A percentile compares a stretch with the other conserved stretches of the same genome.
These are phyloP conservation scores for Athalia cordata DNA, from an alignment of 2,888 invertebrate genomes.

Conservation along the genomic window DNA sequence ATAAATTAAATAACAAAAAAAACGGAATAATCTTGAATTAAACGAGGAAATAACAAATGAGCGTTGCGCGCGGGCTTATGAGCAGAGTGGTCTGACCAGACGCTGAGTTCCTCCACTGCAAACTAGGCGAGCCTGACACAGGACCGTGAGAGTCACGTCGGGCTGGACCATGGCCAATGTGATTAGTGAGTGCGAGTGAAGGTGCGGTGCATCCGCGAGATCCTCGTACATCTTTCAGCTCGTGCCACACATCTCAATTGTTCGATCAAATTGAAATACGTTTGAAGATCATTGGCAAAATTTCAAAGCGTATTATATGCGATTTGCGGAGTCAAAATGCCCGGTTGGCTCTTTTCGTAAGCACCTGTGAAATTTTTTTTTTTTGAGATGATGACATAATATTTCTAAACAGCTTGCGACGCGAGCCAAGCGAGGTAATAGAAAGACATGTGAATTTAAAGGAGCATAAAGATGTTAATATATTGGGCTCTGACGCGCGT, in stretches of 20 bases:
- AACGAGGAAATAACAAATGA: background rate
- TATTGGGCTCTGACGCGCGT: slow-evolving; percentile 27
- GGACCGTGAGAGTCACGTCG: slow-evolving; percentile 43
- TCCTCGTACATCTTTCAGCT: background rate
- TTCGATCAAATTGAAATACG: slow-evolving; percentile 64
- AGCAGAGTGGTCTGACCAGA: slow-evolving; percentile 51
- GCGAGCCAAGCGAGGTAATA: background rate
- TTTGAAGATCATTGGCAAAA: slow-evolving; percentile 58
- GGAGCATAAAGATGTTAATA: slow-evolving; percentile 31
- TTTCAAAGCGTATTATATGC: background rate
- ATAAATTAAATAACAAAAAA: background rate
- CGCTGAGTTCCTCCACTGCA: slow-evolving; percentile 49
- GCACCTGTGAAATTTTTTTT: no score
- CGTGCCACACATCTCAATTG: slow-evolving; percentile 55
- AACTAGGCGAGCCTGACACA: slow-evolving; percentile 43
- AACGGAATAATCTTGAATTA: background rate
- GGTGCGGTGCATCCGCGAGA: background rate
- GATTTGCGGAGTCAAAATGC: background rate
- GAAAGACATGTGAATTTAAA: slow-evolving; percentile 38
- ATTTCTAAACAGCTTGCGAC: slow-evolving; percentile 17
- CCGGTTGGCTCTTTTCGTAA: no score
- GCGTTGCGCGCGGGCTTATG: slow-evolving; percentile 17
- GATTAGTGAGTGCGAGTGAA: slow-evolving; percentile 13
- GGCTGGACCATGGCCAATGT: slow-evolving; percentile 22
- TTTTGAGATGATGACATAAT: background rate